Percentiles rank a stretch among this genome's conserved stretches.
phyloP scores from a whole-genome alignment of 2,888 invertebrate genomes.

The Sminthurinus aureus region DNA sequence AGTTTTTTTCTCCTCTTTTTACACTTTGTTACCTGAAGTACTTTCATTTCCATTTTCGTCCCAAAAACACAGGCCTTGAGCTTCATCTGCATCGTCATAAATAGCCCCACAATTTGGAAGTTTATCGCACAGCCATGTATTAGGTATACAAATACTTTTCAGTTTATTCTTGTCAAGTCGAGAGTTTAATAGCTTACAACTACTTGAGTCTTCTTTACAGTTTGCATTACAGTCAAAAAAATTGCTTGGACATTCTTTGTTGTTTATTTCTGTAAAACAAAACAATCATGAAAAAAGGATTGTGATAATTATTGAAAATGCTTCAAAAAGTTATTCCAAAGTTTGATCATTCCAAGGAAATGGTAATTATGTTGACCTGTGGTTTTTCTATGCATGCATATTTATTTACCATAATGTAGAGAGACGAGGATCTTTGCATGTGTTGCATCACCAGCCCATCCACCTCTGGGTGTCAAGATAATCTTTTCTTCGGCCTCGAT shows the following conservation, averaged over 20 bases:
- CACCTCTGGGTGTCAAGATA: background rate
- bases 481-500: background rate
- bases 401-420: background rate
- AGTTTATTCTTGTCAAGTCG: background rate
- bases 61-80: conserved; percentile 13
- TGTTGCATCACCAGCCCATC: background rate
- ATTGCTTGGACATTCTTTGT: background rate
- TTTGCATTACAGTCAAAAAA: background rate
- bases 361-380: background rate
- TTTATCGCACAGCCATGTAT: conserved; percentile 19
- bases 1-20: background rate
- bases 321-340: background rate
- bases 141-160: background rate
- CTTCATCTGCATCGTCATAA: conserved; percentile 19
- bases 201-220: background rate
- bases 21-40: background rate
- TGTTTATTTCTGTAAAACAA: background rate
- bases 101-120: conserved; percentile 15
- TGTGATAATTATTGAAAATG: background rate
- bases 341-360: too few species aligned
- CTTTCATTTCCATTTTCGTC: background rate
- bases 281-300: background rate
- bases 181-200: background rate
- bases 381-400: background rate
- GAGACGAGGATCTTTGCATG: background rate